Evolutionary conservation across 64 coral and sea anemone genomes (phyloP), one percentile per base, ranked within the genome.

Genomic region (Dendronephthya gigantea): DNA sequence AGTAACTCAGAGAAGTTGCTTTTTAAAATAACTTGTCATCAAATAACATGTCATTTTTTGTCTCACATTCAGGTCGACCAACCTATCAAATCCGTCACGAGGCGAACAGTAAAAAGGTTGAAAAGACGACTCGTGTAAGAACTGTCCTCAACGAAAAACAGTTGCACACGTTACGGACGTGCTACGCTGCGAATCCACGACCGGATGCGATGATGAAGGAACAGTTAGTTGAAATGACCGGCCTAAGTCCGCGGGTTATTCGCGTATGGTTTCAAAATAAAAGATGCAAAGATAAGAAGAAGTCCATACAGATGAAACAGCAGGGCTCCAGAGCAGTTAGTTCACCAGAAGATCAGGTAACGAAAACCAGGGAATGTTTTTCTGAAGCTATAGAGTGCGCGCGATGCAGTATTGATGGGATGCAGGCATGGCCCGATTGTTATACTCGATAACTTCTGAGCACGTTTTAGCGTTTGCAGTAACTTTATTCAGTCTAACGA

Each of bases 191-290:
- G 28, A 98, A 98, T 35, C 95, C 95, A 12, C 89, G 95, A 25
- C 95, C 95, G 2, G 95, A 98, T 58, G 95, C 95, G 7, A 98
- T 98, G 95, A 93, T 98, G 95, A 98, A 98, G 28, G 95, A 98
- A 81, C 95, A 98, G 83, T 85, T 98, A 1, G 95, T 98, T 29
- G 95, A 98, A 85, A 98, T 98, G 95, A 98, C 95, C 4, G 92
- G 95, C 7, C 69, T 98, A 10, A 98, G 95, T 88, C 90, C 95
- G 14, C 89, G 95, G 81, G 95, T 98, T 31, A 98, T 98, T 70
- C 89, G 95, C 11, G 95, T 98, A 29, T 98, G 95, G 95, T 98
- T 98, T 87, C 95, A 98, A 88, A 98, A 98, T 75, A 98, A 98
- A 66, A 92, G 95, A 35, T 98, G 95, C 35, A 98, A 98, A 49